Percentiles rank a stretch among this genome's conserved stretches.
phyloP scores from a whole-genome alignment of 2,888 invertebrate species.

The Psococerastis gibbosa region DNA sequence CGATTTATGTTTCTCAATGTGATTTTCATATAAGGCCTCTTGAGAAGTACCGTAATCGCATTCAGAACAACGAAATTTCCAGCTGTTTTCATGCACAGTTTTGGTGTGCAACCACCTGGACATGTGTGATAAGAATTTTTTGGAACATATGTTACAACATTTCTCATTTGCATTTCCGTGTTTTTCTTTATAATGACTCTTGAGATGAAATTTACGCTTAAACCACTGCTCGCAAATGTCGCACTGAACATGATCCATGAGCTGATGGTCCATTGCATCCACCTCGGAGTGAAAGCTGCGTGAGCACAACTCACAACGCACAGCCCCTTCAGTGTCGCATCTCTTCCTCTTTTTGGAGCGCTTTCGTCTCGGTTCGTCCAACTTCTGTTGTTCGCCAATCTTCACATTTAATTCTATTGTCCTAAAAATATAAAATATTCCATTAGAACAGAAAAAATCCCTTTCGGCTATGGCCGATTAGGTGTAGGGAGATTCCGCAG shows the following conservation, averaged over 20 bases:
- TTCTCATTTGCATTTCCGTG: neutral
- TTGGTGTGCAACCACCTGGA: slow-evolving; percentile 8
- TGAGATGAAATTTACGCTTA: slow-evolving; percentile 3
- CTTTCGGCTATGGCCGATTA: no score
- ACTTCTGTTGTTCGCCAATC: no score
- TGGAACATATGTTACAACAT: neutral
- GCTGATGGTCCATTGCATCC: neutral
- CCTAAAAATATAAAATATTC: no score
- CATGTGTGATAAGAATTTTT: slow-evolving; percentile 4
- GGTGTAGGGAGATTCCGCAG: no score
- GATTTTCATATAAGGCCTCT: neutral
- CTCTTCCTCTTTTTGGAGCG: neutral
- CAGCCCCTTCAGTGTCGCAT: neutral
- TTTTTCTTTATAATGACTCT: neutral
- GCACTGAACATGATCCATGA: slow-evolving; percentile 3
- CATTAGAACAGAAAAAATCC: no score
- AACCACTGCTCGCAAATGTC: slow-evolving; percentile 5
- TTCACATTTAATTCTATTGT: no score
- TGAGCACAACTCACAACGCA: neutral
- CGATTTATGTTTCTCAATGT: neutral
- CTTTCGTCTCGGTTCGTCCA: no score
- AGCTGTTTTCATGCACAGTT: slow-evolving; percentile 5
- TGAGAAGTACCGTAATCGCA: slow-evolving; percentile 7
- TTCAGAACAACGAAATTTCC: neutral
- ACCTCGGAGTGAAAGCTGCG: neutral